Base-by-base conservation (phyloP, 2,113 vertebrate species). In the Psophia crepitans region DNA sequence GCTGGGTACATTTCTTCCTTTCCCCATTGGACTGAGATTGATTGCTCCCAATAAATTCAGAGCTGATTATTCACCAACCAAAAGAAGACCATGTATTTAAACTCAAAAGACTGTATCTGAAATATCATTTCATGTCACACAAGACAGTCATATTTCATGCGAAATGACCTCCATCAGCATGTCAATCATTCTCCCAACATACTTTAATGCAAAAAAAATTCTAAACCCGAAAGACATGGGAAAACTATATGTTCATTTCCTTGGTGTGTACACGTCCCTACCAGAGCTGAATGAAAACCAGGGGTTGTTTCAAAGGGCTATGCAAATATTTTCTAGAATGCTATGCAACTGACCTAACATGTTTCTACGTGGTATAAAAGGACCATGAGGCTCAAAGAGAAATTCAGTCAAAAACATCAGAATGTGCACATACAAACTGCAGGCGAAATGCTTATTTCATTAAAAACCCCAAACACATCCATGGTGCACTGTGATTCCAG, bases 11-110 rank as follows among this genome's bases (percentile, higher is more conserved):
- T 68, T 93, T 78, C 70, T 95, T 93, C 79, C 85, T 93, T 96
- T 95, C 75, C 57, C 35, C 68, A 71, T 30, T 87, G 82, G 75
- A 66, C 90, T 96, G 68, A 68, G 75, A 87, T 86, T 79, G 69
- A 94, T 88, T 79, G 35, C 87, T 89, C 84, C 93, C 53, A 94
- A 61, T 84, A 96, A 97, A 94, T 93, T 84, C 57, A 96, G 80
- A 93, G 58, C 56, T 96, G 93, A 87, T 96, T 95, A 96, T 95
- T 94, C 94, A 97, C 56, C 76, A 91, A 92, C 63, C 63, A 76
- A 97, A 93, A 95, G 87, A 93, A 91, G 76, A 87, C 28, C 37
- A n/a, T 5, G 4, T 18, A 61, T 63, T 84, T 87, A 63, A 90
- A 87, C 57, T 63, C 57, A 85, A 94, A 95, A 83, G 43, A 73